A percentile compares a stretch with the other conserved stretches of the same genome.
Conservation (phyloP, 2,888 invertebrate genomes). For the Eupithecia inturbata region DNA sequence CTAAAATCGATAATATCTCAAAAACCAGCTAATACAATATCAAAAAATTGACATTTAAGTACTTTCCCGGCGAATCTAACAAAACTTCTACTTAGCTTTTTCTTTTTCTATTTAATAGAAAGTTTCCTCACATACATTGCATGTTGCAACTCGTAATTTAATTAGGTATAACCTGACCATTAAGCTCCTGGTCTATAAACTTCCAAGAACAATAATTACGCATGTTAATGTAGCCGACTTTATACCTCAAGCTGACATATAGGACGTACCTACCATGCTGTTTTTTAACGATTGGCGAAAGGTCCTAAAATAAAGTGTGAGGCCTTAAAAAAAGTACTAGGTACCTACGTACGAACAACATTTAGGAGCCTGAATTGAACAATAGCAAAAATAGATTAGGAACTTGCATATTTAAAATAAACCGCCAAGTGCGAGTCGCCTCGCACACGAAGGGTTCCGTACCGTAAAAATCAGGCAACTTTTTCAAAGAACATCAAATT, state of each 20-base stretch:
- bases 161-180: not conserved
- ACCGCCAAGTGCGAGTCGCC: too few relatives aligned
- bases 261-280: constrained; percentile 27
- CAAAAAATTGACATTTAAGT: not conserved
- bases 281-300: constrained; percentile 35
- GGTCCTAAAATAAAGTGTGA: not conserved
- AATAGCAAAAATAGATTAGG: not conserved
- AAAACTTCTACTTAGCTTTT: not conserved
- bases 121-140: not conserved
- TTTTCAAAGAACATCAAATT: too few relatives aligned
- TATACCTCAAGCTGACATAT: constrained; percentile 38
- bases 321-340: not conserved
- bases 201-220: constrained; percentile 35
- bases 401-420: not conserved
- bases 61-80: not conserved
- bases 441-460: too few relatives aligned
- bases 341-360: too few relatives aligned
- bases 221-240: constrained; percentile 36
- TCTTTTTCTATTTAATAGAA: not conserved
- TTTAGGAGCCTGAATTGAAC: not conserved
- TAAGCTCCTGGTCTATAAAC: constrained; percentile 38
- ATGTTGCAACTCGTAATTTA: not conserved
- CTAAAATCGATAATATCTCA: not conserved
- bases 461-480: too few relatives aligned
- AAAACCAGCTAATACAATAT: not conserved